phyloP scores from a whole-genome alignment of 2,113 vertebrate genomes.

The Dascyllus trimaculatus region DNA sequence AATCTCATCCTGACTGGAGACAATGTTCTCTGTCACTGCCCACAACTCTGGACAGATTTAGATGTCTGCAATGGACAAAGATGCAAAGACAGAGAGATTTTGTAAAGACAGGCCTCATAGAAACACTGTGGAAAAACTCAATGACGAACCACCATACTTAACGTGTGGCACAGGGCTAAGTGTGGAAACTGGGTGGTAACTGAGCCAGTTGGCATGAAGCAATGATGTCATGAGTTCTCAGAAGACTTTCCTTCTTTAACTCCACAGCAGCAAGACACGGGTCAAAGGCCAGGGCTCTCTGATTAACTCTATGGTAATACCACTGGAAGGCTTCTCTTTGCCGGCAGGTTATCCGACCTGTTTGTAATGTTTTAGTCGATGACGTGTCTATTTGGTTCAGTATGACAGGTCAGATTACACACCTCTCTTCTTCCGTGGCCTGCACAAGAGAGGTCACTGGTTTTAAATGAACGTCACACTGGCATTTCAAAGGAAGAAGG shows the following conservation, averaged over 20 bases:
- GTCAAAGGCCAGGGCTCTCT: slow-evolving; percentile 40
- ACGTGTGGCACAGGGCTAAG: slow-evolving; percentile 7
- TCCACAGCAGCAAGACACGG: background rate
- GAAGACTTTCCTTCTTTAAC: slow-evolving; percentile 63
- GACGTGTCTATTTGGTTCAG: slow-evolving; percentile 14
- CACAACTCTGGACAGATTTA: slow-evolving; percentile 44
- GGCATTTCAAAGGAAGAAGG: slow-evolving; percentile 27
- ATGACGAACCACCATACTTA: background rate
- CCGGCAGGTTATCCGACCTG: slow-evolving; percentile 22
- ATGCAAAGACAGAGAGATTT: background rate
- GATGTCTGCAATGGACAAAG: background rate
- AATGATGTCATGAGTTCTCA: slow-evolving; percentile 52
- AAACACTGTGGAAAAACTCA: background rate
- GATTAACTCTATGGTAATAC: slow-evolving; percentile 35
- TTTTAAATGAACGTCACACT: slow-evolving; percentile 50
- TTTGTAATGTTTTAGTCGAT: background rate
- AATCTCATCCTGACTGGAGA: slow-evolving; percentile 29
- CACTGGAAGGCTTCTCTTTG: background rate
- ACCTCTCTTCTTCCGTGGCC: slow-evolving; percentile 10
- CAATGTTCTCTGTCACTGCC: slow-evolving; percentile 29
- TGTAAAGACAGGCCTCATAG: background rate
- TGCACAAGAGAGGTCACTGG: slow-evolving; percentile 17
- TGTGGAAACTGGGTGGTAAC: slow-evolving; percentile 26
- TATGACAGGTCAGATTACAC: slow-evolving; percentile 33
- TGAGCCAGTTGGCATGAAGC: slow-evolving; percentile 7